Evolutionary conservation across 2,797 vertebrate species (phyloP), one percentile per base, ranked within the genome.

Genomic region (Pangasius djambal): DNA sequence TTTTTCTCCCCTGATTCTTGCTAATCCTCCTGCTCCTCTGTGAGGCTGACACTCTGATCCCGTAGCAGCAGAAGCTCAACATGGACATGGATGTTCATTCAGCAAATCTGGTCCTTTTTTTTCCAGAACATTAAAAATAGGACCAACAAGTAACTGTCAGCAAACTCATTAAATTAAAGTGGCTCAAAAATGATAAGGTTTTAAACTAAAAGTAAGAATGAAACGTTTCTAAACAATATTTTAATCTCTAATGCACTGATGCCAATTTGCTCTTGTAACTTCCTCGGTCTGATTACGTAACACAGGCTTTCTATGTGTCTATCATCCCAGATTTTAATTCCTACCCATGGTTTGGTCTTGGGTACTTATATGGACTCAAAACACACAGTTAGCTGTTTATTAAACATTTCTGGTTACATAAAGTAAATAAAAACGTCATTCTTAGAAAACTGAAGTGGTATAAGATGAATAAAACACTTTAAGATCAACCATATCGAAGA

Each of bases 1-100:
- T 85, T 55, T 78, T 86, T 52, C 55, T 86, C 75, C 40, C 59
- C 82, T 69, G 52, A 50, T 84, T 72, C 74, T 70, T 74, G 70
- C 16, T 84, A 61, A 85, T 84, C 87, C 28, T 70, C 57, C 70
- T 50, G 63, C 48, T 61, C 52, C 63, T 69, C 15, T 44, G 69
- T 67, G 63, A 81, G 63, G 16, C 63, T 61, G 79, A 86, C 69
- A 52, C 10, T 25, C 25, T 63, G 59, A 79, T 67, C 78, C 52
- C 0, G 9, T 13, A 44, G 48, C 37, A 72, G 65, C 40, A 83
- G 37, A 20, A 22, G 28, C 44, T 70, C 61, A 31, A 16, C 12
- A 37, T 67, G 12, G 72, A 70, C 84, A 18, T 25, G 34, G 13
- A 9, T 69, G 28, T 69, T 61, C 18, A 5, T 52, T 15, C 2